phyloP scores from a whole-genome alignment of 2,113 vertebrate genomes.

The Riparia riparia region DNA sequence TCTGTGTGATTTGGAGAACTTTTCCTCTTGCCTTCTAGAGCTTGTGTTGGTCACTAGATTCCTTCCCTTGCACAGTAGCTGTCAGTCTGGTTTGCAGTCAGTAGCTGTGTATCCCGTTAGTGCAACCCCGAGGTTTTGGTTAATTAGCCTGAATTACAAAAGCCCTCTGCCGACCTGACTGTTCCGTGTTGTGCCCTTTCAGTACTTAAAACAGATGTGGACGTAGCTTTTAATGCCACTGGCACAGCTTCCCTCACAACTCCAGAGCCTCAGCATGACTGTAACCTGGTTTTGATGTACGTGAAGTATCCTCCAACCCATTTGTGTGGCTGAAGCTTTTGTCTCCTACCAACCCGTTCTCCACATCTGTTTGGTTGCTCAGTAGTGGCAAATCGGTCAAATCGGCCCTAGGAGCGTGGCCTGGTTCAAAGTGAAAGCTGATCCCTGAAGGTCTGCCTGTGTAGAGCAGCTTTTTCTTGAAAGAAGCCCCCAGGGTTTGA shows the following conservation, averaged over 20 bases:
- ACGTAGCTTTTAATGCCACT: neutral
- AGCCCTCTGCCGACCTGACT: neutral
- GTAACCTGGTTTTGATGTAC: neutral
- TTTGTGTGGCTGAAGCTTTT: conserved; percentile 16
- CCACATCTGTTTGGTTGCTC: conserved; percentile 45
- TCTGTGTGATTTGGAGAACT: neutral
- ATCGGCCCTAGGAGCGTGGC: neutral
- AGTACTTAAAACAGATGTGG: conserved; percentile 40
- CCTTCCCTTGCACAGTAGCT: conserved; percentile 9
- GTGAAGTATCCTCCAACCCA: neutral
- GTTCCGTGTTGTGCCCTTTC: neutral
- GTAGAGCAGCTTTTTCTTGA: neutral
- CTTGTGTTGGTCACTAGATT: conserved; percentile 36
- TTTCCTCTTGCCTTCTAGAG: conserved; percentile 13
- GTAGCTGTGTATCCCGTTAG: conserved; percentile 25
- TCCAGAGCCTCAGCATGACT: neutral
- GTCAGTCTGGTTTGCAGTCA: conserved; percentile 27
- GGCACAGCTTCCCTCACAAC: neutral
- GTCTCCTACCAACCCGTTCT: neutral
- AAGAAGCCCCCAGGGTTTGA: neutral
- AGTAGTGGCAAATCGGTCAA: neutral
- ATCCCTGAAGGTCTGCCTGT: neutral
- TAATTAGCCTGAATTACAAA: neutral
- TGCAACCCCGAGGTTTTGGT: neutral
- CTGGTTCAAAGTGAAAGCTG: neutral